Percentiles rank a stretch among this genome's conserved stretches.
These are phyloP conservation scores for Chitala chitala DNA, from an alignment of 2,113 vertebrate genomes.

Conservation along the genomic window DNA sequence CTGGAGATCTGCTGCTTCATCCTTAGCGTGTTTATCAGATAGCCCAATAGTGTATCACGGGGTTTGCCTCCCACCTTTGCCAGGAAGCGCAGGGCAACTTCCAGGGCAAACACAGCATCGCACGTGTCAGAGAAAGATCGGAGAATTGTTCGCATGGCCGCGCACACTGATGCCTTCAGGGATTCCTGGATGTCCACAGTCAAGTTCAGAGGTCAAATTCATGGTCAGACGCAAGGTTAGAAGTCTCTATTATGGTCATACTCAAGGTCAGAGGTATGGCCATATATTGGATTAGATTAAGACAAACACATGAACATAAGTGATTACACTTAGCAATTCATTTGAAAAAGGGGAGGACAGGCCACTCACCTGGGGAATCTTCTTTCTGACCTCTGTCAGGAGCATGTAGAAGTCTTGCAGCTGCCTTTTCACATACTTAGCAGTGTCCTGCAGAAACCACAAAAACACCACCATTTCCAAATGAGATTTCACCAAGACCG, in stretches of 20 bases:
- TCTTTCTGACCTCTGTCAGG: conserved; percentile 51
- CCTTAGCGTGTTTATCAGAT: conserved; percentile 50
- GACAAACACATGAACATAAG: not conserved
- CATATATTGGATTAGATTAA: not conserved
- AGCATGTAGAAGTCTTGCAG: conserved; percentile 59
- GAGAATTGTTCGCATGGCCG: conserved; percentile 44
- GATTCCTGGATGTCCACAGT: conserved; percentile 39
- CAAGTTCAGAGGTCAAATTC: not conserved
- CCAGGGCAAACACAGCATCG: conserved; percentile 48
- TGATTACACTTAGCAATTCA: not conserved
- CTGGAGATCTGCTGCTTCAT: conserved; percentile 54
- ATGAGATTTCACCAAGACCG: no score
- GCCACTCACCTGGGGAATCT: conserved; percentile 56
- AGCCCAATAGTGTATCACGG: conserved; percentile 39
- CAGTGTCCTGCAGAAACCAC: conserved; percentile 45
- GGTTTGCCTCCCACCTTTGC: conserved; percentile 50
- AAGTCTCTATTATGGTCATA: no score
- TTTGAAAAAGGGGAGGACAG: no score
- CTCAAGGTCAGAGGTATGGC: no score
- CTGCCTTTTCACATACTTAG: conserved; percentile 53
- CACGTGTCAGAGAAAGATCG: conserved; percentile 59
- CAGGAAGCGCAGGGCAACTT: conserved; percentile 59
- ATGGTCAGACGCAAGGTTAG: conserved; percentile 23
- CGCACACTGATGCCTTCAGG: conserved; percentile 49
- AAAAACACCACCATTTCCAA: not conserved